Evolutionary conservation across 2,113 vertebrate genomes (phyloP).

Genomic region (Phoenicopterus ruber): DNA sequence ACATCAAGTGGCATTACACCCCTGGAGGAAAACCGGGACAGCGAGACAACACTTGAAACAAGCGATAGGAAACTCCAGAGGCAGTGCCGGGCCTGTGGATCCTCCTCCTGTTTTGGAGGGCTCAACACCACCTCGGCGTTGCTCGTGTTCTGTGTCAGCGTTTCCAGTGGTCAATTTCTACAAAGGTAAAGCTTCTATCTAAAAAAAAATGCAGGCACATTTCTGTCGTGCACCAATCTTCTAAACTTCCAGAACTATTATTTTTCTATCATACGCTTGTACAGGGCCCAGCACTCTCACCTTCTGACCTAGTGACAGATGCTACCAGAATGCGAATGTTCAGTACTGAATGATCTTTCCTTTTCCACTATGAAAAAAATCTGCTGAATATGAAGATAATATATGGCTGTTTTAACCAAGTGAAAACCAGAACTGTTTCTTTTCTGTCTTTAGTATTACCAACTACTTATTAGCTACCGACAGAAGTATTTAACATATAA

Average conservation of each 20-base stretch:
- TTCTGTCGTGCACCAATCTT: background rate
- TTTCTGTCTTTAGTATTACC: background rate
- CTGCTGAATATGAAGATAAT: background rate
- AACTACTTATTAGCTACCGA: background rate
- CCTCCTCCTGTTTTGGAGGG: background rate
- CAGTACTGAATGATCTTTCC: background rate
- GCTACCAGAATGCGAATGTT: background rate
- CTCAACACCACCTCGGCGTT: background rate
- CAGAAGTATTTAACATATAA: background rate
- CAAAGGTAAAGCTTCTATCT: background rate
- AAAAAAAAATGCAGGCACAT: background rate
- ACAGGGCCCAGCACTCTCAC: background rate
- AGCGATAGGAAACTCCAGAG: background rate
- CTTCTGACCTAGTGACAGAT: background rate
- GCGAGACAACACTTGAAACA: background rate
- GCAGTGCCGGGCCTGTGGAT: background rate
- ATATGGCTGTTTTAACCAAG: background rate
- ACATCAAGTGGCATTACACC: background rate
- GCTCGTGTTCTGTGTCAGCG: background rate
- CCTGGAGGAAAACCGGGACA: accelerated
- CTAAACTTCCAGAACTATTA: background rate
- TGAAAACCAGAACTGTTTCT: background rate
- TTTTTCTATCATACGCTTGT: accelerated
- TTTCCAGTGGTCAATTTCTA: background rate
- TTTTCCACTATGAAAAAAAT: background rate